Base-by-base conservation (phyloP, 1,140 invertebrate genomes). In the Lucilia cuprina region DNA sequence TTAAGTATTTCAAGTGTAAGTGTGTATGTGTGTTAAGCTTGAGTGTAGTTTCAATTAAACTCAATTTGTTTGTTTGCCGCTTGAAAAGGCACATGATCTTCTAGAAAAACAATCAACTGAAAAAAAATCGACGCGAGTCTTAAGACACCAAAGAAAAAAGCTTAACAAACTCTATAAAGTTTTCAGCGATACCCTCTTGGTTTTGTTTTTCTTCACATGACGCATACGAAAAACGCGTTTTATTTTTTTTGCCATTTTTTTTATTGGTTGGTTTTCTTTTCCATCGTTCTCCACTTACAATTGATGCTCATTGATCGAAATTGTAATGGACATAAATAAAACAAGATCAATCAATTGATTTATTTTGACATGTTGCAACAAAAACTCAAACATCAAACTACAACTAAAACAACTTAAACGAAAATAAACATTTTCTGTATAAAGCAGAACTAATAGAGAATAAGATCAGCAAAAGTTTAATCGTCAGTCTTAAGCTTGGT, bases 311-410 rank as follows among this genome's bases (percentile, higher is more conserved):
- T 89, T 91, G 89, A 91, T 91, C 88, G 89, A 89, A 91, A 91
- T 91, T 91, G 89, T 88, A 91, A 90, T 91, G 89, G 89, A 91
- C 89, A 91, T 91, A 91, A 91, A 91, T 91, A 91, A 91, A 91
- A 91, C 89, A 89, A 91, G 90, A 91, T 91, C 90, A 91, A 91
- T 91, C 89, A 91, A 91, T 91, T 91, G 89, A 91, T 91, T 91
- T 90, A 91, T 91, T 90, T 91, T 91, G 89, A 88, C 89, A 90
- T 90, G 88, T 90, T 90, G 89, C 84, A 74, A 83, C 82, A 84
- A 84, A 70, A 70, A 78, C 34, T 49, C 34, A 78, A 78, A 78
- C 65, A 21, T 70, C 19, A 60, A 70, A 70, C n/a, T 21, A 70
- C 65, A 70, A 70, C n/a, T 12, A 25, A 70, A 70, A 70, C 65